Evolutionary conservation across 2,797 vertebrate genomes (phyloP).

Genomic region (Melanotaenia parkinsoni): DNA sequence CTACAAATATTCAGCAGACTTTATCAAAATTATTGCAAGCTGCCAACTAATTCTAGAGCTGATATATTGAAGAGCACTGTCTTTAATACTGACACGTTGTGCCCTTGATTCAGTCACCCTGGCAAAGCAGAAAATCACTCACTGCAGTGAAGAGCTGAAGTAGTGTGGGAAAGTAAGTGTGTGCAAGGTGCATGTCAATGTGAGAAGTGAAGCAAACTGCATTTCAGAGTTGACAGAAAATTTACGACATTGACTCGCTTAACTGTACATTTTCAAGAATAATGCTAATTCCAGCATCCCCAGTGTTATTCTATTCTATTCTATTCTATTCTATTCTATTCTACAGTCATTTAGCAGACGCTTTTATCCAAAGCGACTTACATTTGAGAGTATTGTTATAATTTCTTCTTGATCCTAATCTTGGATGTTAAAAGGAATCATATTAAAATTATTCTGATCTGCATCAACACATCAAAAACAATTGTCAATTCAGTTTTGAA

Average conservation of each 20-base stretch:
- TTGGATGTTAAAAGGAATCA: not conserved
- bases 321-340: too few relatives aligned
- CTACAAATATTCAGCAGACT: slow-evolving; percentile 8
- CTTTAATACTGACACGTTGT: slow-evolving; percentile 47
- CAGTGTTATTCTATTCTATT: too few relatives aligned
- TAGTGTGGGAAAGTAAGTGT: not conserved
- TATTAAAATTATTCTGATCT: not conserved
- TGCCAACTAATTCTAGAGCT: slow-evolving; percentile 36
- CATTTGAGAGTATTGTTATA: too few relatives aligned
- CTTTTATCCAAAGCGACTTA: too few relatives aligned
- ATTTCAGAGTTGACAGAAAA: not conserved
- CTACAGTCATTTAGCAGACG: too few relatives aligned
- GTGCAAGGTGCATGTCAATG: not conserved
- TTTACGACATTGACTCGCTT: not conserved
- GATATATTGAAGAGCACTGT: slow-evolving; percentile 41
- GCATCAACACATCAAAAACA: not conserved
- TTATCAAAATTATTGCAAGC: slow-evolving; percentile 14
- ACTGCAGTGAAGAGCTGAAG: slow-evolving; percentile 2
- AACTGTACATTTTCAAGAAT: not conserved
- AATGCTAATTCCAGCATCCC: not conserved
- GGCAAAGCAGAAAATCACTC: slow-evolving; percentile 24
- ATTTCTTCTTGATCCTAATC: not conserved
- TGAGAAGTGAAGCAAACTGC: not conserved
- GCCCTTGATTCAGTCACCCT: slow-evolving; percentile 20
- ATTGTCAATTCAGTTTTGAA: not conserved